These are phyloP conservation scores for Lathronympha strigana DNA, from an alignment of 2,888 invertebrate species.

Conservation along the genomic window DNA sequence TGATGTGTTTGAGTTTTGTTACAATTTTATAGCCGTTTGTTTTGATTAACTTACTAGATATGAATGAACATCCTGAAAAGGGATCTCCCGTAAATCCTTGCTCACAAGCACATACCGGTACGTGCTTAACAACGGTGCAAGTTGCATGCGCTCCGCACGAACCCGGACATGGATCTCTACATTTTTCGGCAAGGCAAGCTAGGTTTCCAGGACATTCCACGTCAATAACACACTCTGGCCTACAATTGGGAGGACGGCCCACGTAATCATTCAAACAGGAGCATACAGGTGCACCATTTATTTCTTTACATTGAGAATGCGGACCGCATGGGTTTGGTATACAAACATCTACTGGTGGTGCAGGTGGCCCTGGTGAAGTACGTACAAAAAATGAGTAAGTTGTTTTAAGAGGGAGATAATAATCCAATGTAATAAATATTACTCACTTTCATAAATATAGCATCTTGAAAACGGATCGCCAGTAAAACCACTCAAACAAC, in stretches of 20 bases:
- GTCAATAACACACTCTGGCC: constrained; percentile 90
- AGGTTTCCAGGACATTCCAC: constrained; percentile 89
- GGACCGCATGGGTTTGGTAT: constrained; percentile 90
- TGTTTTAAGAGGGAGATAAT: constrained; percentile 16
- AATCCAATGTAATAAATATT: constrained; percentile 44
- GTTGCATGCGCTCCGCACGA: constrained; percentile 89
- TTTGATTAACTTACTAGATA: constrained; percentile 79
- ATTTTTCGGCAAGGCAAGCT: constrained; percentile 88
- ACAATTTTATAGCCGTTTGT: not conserved
- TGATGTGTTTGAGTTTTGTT: not conserved
- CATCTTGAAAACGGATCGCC: constrained; percentile 92
- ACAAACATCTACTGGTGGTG: constrained; percentile 84
- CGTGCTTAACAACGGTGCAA: constrained; percentile 88
- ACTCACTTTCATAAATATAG: constrained; percentile 86
- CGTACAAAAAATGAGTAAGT: constrained; percentile 29
- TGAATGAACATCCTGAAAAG: constrained; percentile 88
- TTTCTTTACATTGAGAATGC: constrained; percentile 89
- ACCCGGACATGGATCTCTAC: constrained; percentile 89
- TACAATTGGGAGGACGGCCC: constrained; percentile 91
- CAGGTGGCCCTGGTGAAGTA: constrained; percentile 65
- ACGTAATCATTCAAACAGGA: constrained; percentile 89
- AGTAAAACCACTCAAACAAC: constrained; percentile 87
- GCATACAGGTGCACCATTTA: constrained; percentile 88
- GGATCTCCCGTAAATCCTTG: constrained; percentile 90
- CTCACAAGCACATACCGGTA: constrained; percentile 89